Evolutionary conservation across 2,888 invertebrate species (phyloP), one percentile per base, ranked within the genome.

Genomic region (Philaethria dido): DNA sequence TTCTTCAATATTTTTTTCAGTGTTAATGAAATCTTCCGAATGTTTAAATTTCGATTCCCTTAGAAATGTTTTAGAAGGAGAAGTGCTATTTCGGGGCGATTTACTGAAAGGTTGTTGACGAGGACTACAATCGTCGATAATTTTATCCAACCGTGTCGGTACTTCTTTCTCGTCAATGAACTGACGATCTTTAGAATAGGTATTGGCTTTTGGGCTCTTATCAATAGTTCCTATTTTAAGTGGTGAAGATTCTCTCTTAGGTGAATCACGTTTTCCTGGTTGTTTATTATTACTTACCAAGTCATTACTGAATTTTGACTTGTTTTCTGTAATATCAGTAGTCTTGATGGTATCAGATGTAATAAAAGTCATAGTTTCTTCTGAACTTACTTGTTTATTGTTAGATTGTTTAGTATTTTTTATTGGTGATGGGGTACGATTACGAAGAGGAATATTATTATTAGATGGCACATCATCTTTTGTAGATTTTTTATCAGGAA

Each of bases 1-100:
- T 68, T 85, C 84, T 72, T 90, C 91, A 0, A 74, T 80, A 25
- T 74, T 80, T 76, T 62, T 85, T 71, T 92, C 91, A 45, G 77
- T 75, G 22, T 78, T 64, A 33, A 92, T 84, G 68, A 91, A 90
- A 22, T 91, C 84, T 18, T 79, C 78, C 1, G 84, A 85, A 18
- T 81, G 70, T 66, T 81, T 84, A 60, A 80, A 78, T 74, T 85
- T 86, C 3, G 69, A 75, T 48, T 85, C 83, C 73, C 78, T 85
- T 61, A 68, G 70, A 13, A 78, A 74, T 45, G 80, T 78, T 76
- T 86, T 87, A 0, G 61, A 52, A 4, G 88, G 87, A 9, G 88
- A 87, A 59, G 70, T 66, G 45, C 78, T 84, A 8, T 78, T 76
- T 68, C 84, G 79, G 14, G 81, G 78, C 45, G 73, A 71, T 16